Percentiles rank a stretch among this genome's conserved stretches.
Evolutionary conservation across 2,113 vertebrate genomes (phyloP).

Genomic region (Pelodiscus sinensis): DNA sequence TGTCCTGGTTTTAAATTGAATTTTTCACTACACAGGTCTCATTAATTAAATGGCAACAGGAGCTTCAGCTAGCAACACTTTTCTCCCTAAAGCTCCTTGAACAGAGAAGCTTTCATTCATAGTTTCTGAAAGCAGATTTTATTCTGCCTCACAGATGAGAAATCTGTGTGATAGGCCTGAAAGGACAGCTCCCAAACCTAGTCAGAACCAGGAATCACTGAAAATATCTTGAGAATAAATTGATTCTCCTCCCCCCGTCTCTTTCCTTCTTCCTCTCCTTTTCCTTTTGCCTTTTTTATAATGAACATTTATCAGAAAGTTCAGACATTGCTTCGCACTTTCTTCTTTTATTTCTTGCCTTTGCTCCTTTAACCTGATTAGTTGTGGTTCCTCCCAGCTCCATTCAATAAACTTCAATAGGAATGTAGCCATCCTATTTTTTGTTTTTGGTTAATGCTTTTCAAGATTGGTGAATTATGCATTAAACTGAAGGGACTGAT

Average conservation of each 20-base stretch:
- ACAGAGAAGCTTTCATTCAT: not conserved
- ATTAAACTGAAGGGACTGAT: slow-evolving; percentile 41
- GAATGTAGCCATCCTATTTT: slow-evolving; percentile 21
- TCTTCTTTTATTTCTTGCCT: not conserved
- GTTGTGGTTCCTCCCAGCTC: slow-evolving; percentile 15
- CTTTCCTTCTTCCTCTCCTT: not conserved
- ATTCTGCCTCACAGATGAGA: slow-evolving; percentile 26
- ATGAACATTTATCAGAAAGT: slow-evolving; percentile 21
- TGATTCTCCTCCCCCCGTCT: not conserved
- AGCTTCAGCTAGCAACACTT: not conserved
- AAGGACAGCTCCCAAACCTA: slow-evolving; percentile 21
- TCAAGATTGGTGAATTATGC: slow-evolving; percentile 53
- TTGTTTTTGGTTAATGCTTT: slow-evolving; percentile 41
- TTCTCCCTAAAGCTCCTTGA: not conserved
- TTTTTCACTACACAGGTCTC: not conserved
- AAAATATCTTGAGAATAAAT: slow-evolving; percentile 44
- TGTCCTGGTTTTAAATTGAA: slow-evolving; percentile 37
- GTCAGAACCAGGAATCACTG: not conserved
- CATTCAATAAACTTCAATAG: slow-evolving; percentile 42
- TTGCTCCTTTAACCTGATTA: slow-evolving; percentile 17
- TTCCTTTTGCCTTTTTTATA: not conserved
- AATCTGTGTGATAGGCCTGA: not conserved
- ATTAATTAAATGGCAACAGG: slow-evolving; percentile 27
- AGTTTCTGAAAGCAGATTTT: slow-evolving; percentile 26
- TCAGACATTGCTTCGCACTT: not conserved